Percentiles rank a stretch among this genome's conserved stretches.
phyloP scores from a whole-genome alignment of 2,797 vertebrate genomes.

The Tenualosa ilisha region DNA sequence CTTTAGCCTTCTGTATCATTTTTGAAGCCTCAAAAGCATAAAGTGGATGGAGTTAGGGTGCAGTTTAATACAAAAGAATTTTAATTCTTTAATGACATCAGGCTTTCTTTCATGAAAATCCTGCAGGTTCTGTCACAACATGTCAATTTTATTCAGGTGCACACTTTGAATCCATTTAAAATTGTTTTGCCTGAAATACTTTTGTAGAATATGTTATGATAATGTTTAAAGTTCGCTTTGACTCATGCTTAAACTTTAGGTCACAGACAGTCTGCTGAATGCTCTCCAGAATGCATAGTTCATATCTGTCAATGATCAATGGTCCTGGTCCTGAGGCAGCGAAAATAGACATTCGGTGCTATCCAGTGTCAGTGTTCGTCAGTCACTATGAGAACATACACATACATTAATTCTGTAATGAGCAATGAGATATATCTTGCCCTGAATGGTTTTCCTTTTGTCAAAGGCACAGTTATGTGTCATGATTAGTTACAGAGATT shows the following conservation, averaged over 20 bases:
- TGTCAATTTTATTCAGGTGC: not conserved
- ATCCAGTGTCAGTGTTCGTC: not conserved
- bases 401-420: not conserved
- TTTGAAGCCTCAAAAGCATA: too few species aligned
- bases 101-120: not conserved
- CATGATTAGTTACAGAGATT: not conserved
- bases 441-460: not conserved
- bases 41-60: too few species aligned
- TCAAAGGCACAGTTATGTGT: not conserved
- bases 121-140: not conserved
- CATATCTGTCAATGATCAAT: not conserved
- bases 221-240: too few species aligned
- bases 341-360: not conserved
- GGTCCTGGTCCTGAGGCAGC: not conserved
- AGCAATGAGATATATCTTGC: too few species aligned
- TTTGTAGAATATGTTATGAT: too few species aligned
- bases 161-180: not conserved
- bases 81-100: not conserved
- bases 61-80: not conserved
- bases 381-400: not conserved
- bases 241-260: not conserved
- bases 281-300: not conserved
- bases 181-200: not conserved
- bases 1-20: too few species aligned
- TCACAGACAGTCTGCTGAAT: not conserved